Conservation (phyloP, 2,113 vertebrate species). For the Tyrannus savana region DNA sequence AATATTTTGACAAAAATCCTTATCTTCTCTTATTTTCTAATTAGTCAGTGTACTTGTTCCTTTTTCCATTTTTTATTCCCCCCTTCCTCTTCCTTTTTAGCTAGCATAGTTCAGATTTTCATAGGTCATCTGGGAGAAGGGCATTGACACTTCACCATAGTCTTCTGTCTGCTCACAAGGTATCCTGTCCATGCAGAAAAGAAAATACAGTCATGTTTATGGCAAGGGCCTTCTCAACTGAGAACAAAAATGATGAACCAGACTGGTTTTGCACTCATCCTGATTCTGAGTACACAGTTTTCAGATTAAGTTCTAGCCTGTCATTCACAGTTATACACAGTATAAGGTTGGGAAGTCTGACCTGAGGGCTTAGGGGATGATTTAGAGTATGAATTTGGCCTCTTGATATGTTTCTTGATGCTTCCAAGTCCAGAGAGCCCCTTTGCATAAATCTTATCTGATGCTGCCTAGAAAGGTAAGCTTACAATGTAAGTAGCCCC, state of each 20-base stretch:
- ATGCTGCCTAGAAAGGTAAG: neutral
- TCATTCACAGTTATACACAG: neutral
- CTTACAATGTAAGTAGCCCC: neutral
- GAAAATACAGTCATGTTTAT: neutral
- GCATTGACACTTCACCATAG: neutral
- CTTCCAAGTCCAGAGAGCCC: neutral
- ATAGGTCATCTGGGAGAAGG: neutral
- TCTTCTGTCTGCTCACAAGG: neutral
- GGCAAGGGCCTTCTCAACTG: neutral
- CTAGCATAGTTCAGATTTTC: neutral
- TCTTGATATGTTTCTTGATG: neutral
- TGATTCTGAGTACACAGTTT: neutral
- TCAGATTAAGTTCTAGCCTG: neutral
- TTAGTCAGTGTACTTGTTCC: neutral
- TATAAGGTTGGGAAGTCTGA: neutral
- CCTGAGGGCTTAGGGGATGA: neutral
- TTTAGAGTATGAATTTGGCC: neutral
- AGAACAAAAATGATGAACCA: neutral
- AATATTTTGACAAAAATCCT: neutral
- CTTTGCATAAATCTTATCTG: neutral
- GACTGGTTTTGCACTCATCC: neutral
- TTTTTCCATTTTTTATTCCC: accelerated
- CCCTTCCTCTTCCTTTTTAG: accelerated
- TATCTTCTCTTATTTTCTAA: neutral
- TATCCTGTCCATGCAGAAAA: neutral